Conservation (phyloP, 1,140 invertebrate species). For the Lamellibrachia luymesi region DNA sequence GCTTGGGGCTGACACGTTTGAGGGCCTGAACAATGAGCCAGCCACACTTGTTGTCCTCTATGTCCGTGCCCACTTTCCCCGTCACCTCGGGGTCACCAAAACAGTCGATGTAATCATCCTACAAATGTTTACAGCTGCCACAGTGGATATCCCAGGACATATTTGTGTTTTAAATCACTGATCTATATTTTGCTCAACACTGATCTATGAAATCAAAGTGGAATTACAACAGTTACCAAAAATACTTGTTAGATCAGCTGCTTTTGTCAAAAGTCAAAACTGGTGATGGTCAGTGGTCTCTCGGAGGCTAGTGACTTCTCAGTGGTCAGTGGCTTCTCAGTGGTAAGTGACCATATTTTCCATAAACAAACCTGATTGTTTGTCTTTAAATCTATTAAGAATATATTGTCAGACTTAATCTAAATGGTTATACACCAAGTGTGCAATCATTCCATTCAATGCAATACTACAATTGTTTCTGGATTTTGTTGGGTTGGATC, state of each 20-base stretch:
- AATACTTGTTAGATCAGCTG: too few species aligned
- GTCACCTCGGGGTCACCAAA: constrained; percentile 82
- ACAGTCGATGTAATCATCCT: constrained; percentile 91
- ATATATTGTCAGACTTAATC: too few species aligned
- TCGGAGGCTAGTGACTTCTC: background rate
- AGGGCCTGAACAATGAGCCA: constrained; percentile 91
- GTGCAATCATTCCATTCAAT: too few species aligned
- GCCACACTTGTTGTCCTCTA: constrained; percentile 92
- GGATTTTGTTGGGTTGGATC: too few species aligned
- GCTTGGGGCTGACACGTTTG: constrained; percentile 68
- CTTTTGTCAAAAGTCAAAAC: background rate
- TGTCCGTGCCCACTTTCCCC: constrained; percentile 89
- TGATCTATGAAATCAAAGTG: background rate
- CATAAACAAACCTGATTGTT: too few species aligned
- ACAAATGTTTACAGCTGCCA: constrained; percentile 26
- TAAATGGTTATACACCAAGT: too few species aligned
- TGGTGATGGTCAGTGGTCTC: background rate
- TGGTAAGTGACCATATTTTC: too few species aligned
- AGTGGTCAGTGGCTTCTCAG: background rate
- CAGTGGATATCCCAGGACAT: too few species aligned
- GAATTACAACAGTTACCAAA: too few species aligned
- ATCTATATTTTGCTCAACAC: background rate
- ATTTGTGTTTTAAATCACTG: background rate
- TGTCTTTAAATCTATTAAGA: too few species aligned
- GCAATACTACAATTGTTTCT: too few species aligned